These are phyloP conservation scores for Equus quagga DNA, from an alignment of 2,113 vertebrate species.

Conservation along the genomic window DNA sequence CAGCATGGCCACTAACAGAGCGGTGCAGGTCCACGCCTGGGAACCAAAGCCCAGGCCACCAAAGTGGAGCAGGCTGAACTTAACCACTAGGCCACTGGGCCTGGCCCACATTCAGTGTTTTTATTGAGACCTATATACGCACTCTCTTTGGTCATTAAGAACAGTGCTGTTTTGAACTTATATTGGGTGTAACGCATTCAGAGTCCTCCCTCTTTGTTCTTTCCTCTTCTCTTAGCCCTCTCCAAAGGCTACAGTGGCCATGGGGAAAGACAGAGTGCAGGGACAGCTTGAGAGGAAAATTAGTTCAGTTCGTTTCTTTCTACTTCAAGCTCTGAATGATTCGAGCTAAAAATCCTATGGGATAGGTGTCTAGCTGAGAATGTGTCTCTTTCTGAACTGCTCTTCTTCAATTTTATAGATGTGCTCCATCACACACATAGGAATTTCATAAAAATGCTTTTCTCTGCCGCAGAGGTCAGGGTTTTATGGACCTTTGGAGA, in stretches of 20 bases:
- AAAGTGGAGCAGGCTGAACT: no score
- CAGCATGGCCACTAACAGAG: no score
- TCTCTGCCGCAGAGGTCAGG: conserved; percentile 49
- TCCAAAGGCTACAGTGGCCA: neutral
- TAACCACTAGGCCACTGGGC: no score
- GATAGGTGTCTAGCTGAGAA: conserved; percentile 41
- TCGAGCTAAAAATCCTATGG: conserved; percentile 25
- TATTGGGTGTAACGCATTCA: neutral
- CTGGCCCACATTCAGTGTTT: neutral
- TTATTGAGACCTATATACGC: neutral
- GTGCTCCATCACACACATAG: conserved; percentile 1
- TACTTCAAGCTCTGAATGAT: conserved; percentile 23
- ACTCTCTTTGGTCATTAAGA: neutral
- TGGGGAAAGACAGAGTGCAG: neutral
- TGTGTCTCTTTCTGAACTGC: conserved; percentile 39
- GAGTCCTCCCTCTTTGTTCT: neutral
- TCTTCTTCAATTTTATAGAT: conserved; percentile 57
- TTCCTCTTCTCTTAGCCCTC: neutral
- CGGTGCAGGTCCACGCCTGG: no score
- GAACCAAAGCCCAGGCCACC: no score
- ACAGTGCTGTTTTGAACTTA: conserved; percentile 4
- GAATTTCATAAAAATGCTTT: conserved; percentile 71
- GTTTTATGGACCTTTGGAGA: conserved; percentile 57
- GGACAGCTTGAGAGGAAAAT: conserved; percentile 18
- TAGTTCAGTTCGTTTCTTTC: neutral